Percentiles rank a stretch among this genome's conserved stretches.
Conservation (phyloP, 2,888 invertebrate genomes). For the Hipparchia sbordonii region DNA sequence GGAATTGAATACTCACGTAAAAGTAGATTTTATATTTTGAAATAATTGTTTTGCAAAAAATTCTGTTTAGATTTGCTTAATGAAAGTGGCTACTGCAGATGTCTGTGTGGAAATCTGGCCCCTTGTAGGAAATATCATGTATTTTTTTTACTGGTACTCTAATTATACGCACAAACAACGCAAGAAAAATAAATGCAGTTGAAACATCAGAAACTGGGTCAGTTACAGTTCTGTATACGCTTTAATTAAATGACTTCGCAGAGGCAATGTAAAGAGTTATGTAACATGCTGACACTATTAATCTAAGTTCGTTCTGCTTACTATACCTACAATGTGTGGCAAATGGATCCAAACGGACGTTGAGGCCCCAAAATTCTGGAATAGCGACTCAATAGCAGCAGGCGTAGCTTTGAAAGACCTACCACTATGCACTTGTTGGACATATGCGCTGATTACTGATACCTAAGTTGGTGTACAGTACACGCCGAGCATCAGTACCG, state of each 20-base stretch:
- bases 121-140: conserved; percentile 21
- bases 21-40: too few species aligned
- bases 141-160: conserved; percentile 18
- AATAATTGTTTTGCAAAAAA: background rate
- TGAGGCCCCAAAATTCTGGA: too few species aligned
- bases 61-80: background rate
- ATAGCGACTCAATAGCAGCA: too few species aligned
- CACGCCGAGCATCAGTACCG: too few species aligned
- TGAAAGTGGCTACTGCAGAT: conserved; percentile 8
- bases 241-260: conserved; percentile 29
- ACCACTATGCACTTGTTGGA: too few species aligned
- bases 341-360: too few species aligned
- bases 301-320: conserved; percentile 1
- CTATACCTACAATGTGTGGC: too few species aligned
- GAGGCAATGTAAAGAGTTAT: conserved; percentile 17
- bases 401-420: too few species aligned
- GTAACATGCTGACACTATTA: conserved; percentile 3
- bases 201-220: conserved; percentile 25
- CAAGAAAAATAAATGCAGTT: conserved; percentile 28
- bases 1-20: too few species aligned
- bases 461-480: too few species aligned
- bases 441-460: too few species aligned
- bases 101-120: conserved; percentile 8
- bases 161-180: conserved; percentile 27
- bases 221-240: conserved; percentile 29